Evolutionary conservation across 2,797 vertebrate genomes (phyloP).

Genomic region (Neostethus bicornis): DNA sequence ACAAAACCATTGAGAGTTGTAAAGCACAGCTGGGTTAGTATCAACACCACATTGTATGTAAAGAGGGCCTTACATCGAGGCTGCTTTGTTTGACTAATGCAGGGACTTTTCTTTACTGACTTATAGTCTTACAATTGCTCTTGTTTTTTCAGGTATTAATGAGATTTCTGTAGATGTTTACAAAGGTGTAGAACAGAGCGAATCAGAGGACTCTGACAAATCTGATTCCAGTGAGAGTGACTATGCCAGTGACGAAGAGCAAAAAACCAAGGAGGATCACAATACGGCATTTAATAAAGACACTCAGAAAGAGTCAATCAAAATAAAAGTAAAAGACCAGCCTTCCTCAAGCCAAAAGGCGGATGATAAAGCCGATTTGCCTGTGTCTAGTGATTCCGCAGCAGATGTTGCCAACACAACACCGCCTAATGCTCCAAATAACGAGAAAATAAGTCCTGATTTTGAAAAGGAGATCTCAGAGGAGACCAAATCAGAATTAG

Average conservation of each 20-base stretch:
- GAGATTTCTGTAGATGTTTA: slow-evolving; percentile 95
- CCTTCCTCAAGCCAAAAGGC: slow-evolving; percentile 78
- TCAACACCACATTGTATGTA: neutral
- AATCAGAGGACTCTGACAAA: slow-evolving; percentile 97
- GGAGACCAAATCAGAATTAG: slow-evolving; percentile 79
- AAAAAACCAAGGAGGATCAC: slow-evolving; percentile 86
- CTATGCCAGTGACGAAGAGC: slow-evolving; percentile 90
- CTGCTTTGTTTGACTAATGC: neutral
- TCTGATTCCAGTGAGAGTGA: slow-evolving; percentile 95
- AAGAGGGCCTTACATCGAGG: neutral
- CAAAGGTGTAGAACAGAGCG: slow-evolving; percentile 92
- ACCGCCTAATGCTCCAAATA: slow-evolving; percentile 58
- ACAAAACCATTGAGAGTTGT: slow-evolving; percentile 98
- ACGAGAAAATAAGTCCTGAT: slow-evolving; percentile 81
- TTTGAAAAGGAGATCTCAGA: slow-evolving; percentile 84
- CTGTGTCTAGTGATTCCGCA: slow-evolving; percentile 49
- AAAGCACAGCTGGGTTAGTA: slow-evolving; percentile 94
- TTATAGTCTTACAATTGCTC: neutral
- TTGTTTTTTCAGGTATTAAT: slow-evolving; percentile 87
- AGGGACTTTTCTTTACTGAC: neutral
- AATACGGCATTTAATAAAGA: slow-evolving; percentile 73
- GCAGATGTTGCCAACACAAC: slow-evolving; percentile 41
- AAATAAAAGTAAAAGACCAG: slow-evolving; percentile 82
- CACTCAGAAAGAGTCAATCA: slow-evolving; percentile 77
- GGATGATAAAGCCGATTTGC: slow-evolving; percentile 78